Evolutionary conservation across 2,888 invertebrate species (phyloP).

Genomic region (Patella ulyssiponensis): DNA sequence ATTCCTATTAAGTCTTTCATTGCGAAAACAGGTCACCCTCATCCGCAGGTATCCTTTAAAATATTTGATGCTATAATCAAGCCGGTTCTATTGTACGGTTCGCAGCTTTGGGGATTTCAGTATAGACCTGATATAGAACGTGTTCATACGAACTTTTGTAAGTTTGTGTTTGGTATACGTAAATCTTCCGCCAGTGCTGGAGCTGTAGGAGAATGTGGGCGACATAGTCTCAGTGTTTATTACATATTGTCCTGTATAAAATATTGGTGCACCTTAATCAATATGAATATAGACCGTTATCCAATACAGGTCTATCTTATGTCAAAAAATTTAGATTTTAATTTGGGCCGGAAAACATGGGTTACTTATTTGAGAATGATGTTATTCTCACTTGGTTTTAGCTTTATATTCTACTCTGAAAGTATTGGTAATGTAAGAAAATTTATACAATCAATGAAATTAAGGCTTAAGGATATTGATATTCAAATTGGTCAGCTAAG

Average conservation of each 20-base stretch:
- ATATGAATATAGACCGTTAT: too few species aligned
- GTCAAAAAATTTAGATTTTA: too few species aligned
- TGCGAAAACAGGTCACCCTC: too few species aligned
- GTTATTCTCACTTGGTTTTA: not conserved
- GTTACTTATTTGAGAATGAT: not conserved
- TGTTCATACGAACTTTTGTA: not conserved
- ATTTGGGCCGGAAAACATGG: too few species aligned
- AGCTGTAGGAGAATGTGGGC: constrained; percentile 2
- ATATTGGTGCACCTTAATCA: too few species aligned
- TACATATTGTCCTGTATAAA: not conserved
- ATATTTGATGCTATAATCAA: not conserved
- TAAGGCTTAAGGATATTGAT: too few species aligned
- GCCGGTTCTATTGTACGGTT: not conserved
- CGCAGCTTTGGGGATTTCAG: not conserved
- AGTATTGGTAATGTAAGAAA: not conserved
- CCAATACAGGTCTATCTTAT: too few species aligned
- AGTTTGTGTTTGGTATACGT: not conserved
- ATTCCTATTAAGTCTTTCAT: too few species aligned
- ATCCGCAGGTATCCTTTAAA: not conserved
- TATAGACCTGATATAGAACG: not conserved
- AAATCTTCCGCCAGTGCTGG: not conserved
- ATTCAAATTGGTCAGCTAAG: too few species aligned
- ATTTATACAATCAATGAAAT: not conserved
- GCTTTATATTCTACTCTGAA: not conserved
- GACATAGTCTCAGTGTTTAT: not conserved